Evolutionary conservation across 2,797 vertebrate genomes (phyloP), one percentile per base, ranked within the genome.

Genomic region (Argentina silus): DNA sequence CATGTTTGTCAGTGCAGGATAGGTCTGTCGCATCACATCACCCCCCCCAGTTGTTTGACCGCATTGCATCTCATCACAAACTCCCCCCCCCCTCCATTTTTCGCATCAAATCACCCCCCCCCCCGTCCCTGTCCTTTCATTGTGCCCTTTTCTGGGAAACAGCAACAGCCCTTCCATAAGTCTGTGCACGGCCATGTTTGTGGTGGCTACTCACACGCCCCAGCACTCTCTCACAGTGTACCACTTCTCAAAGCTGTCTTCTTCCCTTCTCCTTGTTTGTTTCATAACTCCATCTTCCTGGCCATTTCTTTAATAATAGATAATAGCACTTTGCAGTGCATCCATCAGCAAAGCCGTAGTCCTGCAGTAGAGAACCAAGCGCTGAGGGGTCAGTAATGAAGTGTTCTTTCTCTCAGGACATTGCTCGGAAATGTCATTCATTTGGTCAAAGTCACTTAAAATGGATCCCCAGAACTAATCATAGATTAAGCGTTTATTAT

Each of bases 301-400:
- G 75, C 72, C 75, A 50, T 81, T 82, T 76, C 75, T 75, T 87
- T 80, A 87, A 83, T 87, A 85, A 84, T 79, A 83, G 69, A 81
- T 80, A 12, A 55, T 10, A 55, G 63, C 67, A 43, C 47, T 36
- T 72, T 75, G 59, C 69, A 47, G 53, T 65, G 53, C 66, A 50
- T 50, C 69, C 61, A 59, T 66, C 76, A 73, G 66, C 72, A 79
- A 27, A 78, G 75, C 64, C 3, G 66, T 56, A 50, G 64, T 56
- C 70, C 75, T 55, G 7, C 48, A 70, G 8, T 19, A 17, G 19
- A 17, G 4, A 63, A 55, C 15, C 8, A 19, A 42, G 67, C 78
- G 68, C 50, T 61, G 75, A 63, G 63, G 73, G 72, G 66, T 76
- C 51, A 11, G 61, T 63, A 55, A 76, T 77, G 70, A 85, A 82